phyloP scores from a whole-genome alignment of 1,140 invertebrate species.

The Meloidogyne exigua region DNA sequence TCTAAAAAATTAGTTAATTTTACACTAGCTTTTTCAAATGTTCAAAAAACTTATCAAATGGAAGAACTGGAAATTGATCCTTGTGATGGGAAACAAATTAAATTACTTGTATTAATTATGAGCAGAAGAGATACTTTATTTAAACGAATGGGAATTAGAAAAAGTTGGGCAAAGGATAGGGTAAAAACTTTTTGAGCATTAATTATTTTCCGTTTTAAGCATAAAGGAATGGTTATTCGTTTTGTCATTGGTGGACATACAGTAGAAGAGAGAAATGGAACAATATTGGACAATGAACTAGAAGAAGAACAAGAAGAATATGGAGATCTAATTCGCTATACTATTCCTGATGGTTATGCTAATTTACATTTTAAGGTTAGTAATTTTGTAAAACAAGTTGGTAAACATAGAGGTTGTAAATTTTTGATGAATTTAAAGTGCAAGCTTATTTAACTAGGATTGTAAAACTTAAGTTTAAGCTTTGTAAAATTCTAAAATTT shows the following conservation, averaged over 20 bases:
- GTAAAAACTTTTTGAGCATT: neutral
- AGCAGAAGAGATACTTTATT: slow-evolving; percentile 9
- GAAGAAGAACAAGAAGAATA: neutral
- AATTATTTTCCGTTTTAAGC: neutral
- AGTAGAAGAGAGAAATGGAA: neutral
- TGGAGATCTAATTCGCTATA: slow-evolving; percentile 15
- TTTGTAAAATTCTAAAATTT: too few species aligned
- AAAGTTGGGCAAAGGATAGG: slow-evolving; percentile 17
- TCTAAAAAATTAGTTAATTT: neutral
- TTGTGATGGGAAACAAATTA: slow-evolving; percentile 7
- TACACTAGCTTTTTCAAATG: neutral
- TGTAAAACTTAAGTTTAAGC: too few species aligned
- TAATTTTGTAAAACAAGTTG: neutral
- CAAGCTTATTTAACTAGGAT: too few species aligned
- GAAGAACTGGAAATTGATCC: neutral
- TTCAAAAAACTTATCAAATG: neutral
- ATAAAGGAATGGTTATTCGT: slow-evolving; percentile 5
- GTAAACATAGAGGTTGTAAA: too few species aligned
- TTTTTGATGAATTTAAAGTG: neutral
- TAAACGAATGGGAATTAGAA: slow-evolving; percentile 13
- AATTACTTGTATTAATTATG: slow-evolving; percentile 23
- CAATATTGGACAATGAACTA: neutral
- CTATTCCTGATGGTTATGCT: slow-evolving; percentile 7
- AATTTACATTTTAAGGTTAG: slow-evolving; percentile 21
- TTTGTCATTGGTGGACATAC: slow-evolving; percentile 7